Conservation (phyloP, 2,797 vertebrate genomes). For the Anableps anableps region DNA sequence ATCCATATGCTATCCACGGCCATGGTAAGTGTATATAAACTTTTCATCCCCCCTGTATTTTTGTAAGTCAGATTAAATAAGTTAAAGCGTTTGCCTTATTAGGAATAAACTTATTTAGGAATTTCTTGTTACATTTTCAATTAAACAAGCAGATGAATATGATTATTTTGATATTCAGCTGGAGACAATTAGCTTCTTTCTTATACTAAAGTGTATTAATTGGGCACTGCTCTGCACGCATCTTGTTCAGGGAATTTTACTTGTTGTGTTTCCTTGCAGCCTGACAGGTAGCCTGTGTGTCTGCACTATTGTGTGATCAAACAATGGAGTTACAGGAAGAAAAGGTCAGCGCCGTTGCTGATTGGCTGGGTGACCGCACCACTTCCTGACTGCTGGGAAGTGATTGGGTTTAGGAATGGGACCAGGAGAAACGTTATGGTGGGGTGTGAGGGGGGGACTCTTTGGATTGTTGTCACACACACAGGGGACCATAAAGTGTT, state of each 20-base stretch:
- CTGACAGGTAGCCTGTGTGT: constrained; percentile 80
- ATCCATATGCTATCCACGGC: background rate
- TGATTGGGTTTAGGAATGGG: constrained; percentile 71
- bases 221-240: background rate
- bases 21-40: background rate
- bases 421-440: background rate
- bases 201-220: background rate
- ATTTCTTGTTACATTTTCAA: background rate
- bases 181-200: background rate
- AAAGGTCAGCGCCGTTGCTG: constrained; percentile 78
- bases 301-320: constrained; percentile 84
- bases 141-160: background rate
- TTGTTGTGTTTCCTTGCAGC: constrained; percentile 63
- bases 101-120: background rate
- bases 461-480: constrained; percentile 72
- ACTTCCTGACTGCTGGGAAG: constrained; percentile 86
- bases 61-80: background rate
- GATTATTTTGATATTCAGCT: background rate
- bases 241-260: constrained; percentile 28
- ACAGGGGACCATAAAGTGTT: constrained; percentile 57
- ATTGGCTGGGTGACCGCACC: constrained; percentile 78
- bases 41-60: background rate
- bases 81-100: background rate
- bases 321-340: constrained; percentile 84
- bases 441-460: constrained; percentile 19